Conservation (phyloP, 2,888 invertebrate genomes). For the Cheilosia soror region DNA sequence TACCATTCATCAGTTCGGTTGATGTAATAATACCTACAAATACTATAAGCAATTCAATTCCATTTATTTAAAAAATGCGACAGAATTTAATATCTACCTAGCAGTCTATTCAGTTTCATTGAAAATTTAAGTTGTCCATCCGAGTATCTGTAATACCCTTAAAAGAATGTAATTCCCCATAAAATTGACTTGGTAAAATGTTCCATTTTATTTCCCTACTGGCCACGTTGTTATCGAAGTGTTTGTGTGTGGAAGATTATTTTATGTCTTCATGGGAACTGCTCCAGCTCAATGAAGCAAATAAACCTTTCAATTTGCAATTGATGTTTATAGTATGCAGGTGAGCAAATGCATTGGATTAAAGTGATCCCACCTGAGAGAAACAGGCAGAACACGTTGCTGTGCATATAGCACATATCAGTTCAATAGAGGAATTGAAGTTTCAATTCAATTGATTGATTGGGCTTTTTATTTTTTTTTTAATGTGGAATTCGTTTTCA, state of each 20-base stretch:
- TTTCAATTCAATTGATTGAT: slow-evolving; percentile 38
- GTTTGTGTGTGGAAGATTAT: not conserved
- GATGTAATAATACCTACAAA: not conserved
- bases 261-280: not conserved
- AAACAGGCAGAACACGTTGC: slow-evolving; percentile 7
- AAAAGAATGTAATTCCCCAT: slow-evolving; percentile 61
- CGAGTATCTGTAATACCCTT: slow-evolving; percentile 48
- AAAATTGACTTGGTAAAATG: slow-evolving; percentile 56
- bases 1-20: not conserved
- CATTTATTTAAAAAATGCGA: slow-evolving; percentile 52
- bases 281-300: slow-evolving; percentile 54
- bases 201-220: slow-evolving; percentile 65
- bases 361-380: slow-evolving; percentile 39
- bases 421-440: slow-evolving; percentile 36
- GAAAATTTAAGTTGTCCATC: slow-evolving; percentile 46
- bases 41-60: slow-evolving; percentile 3
- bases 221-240: slow-evolving; percentile 16
- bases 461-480: slow-evolving; percentile 11
- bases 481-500: slow-evolving; percentile 25
- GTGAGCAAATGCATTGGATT: slow-evolving; percentile 55
- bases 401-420: slow-evolving; percentile 4
- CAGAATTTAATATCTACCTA: slow-evolving; percentile 1
- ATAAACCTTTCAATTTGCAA: slow-evolving; percentile 70
- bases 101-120: slow-evolving; percentile 4
- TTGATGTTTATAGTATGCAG: slow-evolving; percentile 69